Evolutionary conservation across 2,888 invertebrate species (phyloP), one percentile per base, ranked within the genome.

Genomic region (Cryptophagus acutangulus): DNA sequence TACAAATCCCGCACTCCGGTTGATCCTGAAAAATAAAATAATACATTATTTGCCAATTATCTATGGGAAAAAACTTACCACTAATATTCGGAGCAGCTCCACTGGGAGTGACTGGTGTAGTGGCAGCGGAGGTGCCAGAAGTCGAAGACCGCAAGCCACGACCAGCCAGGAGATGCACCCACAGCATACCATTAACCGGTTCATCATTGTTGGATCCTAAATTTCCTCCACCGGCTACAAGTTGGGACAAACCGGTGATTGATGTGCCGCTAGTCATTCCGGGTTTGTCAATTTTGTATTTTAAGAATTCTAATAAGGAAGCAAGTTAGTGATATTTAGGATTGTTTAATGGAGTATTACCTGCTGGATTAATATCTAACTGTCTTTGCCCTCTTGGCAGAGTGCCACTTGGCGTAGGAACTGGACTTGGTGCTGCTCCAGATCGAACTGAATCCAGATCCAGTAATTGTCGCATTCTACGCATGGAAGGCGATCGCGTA

Each of bases 201-300:
- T 69, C 67, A 37, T 70, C 84, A 33, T 70, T 71, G 1, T 78
- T 73, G 42, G 74, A 45, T 2, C 49, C n/a, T 9, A 57, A 37
- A 9, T 53, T 51, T 20, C 56, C 45, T 15, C 50, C 35, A 13
- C 57, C 55, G 3, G 72, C 63, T 1, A 56, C 49, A 36, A 66
- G 33, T 1, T 74, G 71, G 1, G 76, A 72, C 17, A 75, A 52
- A 8, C 75, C 74, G 1, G 76, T 73, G 67, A 65, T 58, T 2
- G 63, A 62, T 20, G 57, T 47, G 14, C 59, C 53, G 15, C 62
- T 62, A 26, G 60, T 51, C 45, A 67, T 54, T 41, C 73, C 49
- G 76, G 82, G 82, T 61, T 88, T 88, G 60, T 91, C 90, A 60
- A 89, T 79, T 72, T 90, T 91, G 71, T 92, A 91, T 73, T 91